A percentile compares a stretch with the other conserved stretches of the same genome.
Evolutionary conservation across 2,113 vertebrate genomes (phyloP).

Genomic region (Tylochromis polylepis): DNA sequence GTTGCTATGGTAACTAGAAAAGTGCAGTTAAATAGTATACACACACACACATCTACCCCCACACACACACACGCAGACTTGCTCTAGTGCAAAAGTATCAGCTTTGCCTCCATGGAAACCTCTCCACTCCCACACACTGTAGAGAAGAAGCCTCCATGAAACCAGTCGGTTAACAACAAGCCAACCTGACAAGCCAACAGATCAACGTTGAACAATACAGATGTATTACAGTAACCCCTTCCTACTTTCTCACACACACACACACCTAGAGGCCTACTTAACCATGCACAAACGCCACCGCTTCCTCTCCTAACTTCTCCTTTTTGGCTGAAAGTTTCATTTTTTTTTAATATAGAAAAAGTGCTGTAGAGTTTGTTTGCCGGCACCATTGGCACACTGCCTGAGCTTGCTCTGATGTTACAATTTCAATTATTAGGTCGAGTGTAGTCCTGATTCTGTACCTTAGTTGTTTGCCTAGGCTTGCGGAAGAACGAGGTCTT

Average conservation of each 20-base stretch:
- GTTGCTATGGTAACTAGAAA: slow-evolving; percentile 63
- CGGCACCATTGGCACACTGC: background rate
- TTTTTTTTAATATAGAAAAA: background rate
- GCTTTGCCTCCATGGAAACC: slow-evolving; percentile 45
- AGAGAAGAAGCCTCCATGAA: background rate
- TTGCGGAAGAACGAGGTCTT: slow-evolving; percentile 90
- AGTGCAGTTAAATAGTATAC: slow-evolving; percentile 23
- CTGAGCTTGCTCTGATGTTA: background rate
- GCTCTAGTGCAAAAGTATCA: background rate
- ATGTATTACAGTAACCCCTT: slow-evolving; percentile 5
- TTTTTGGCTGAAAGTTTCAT: background rate
- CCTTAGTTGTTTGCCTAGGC: slow-evolving; percentile 76
- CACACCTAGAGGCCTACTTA: slow-evolving; percentile 12
- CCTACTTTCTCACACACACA: background rate
- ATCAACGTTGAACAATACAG: slow-evolving; percentile 8
- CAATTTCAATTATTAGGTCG: background rate
- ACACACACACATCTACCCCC: background rate
- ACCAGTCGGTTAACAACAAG: background rate
- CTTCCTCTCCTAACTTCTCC: slow-evolving; percentile 65
- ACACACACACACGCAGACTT: background rate
- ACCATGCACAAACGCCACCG: background rate
- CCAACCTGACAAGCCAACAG: background rate
- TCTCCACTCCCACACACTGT: slow-evolving; percentile 34
- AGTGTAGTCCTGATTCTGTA: slow-evolving; percentile 50
- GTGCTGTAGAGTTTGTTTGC: background rate